Evolutionary conservation across 2,888 invertebrate genomes (phyloP), one percentile per base, ranked within the genome.

Genomic region (Biston betularia): DNA sequence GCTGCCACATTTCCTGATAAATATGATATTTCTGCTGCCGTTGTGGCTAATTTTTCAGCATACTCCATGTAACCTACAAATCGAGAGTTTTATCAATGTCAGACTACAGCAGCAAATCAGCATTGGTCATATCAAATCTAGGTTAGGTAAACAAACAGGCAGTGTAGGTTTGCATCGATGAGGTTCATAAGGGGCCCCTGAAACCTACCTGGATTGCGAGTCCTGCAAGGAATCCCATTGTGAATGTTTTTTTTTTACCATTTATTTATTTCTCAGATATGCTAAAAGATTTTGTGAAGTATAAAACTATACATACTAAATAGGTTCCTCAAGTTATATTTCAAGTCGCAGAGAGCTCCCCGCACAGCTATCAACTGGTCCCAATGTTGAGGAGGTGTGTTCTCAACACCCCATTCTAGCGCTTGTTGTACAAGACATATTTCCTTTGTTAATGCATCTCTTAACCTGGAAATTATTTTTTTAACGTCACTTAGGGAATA

Each of bases 1-100:
- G 93, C 94, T 50, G 86, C 90, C 71, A 90, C 88, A 68, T 94
- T 94, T 55, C 94, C 94, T 11, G 94, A 93, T 11, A 94, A 75
- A 73, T 89, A 95, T 53, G 95, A 94, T 77, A 94, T 89, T 81
- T 95, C 94, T 59, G 94, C 94, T 55, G 94, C 90, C 15, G 88
- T 87, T 68, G 93, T 94, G 58, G 94, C 94, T 69, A 94, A 71
- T 78, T 93, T 94, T 75, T 94, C 94, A 55, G 94, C 94, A 87
- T 94, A 94, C 68, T 94, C 94, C 93, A 94, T 91, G 70, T 94
- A 94, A 83, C 93, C 94, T 94, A 50, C 35, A 62, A 14, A 10
- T 42, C 15, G 42, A 15, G 12, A 46, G 46, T 9, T 52, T 35
- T 24, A 24, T 24, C 24, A 24, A 24, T 24, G 1, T 3, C 24